Conservation (phyloP, 2,797 vertebrate genomes). For the Artibeus lituratus region DNA sequence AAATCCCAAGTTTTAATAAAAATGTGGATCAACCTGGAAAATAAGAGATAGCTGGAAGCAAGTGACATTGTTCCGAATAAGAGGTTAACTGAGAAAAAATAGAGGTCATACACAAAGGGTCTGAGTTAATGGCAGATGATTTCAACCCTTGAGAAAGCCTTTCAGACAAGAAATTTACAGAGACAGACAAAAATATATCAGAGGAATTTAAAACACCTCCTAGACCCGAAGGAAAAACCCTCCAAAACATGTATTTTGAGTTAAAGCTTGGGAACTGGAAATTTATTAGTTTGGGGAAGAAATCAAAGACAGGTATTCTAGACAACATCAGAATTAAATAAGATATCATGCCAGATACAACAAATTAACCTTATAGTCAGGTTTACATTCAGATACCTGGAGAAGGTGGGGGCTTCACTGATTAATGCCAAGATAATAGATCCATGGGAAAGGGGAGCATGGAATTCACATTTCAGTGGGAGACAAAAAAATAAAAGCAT, state of each 20-base stretch:
- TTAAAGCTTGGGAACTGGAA: neutral
- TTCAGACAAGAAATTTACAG: slow-evolving; percentile 56
- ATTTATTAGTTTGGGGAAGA: neutral
- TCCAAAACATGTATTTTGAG: slow-evolving; percentile 42
- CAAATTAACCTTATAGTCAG: neutral
- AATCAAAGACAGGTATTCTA: neutral
- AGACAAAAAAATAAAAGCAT: neutral
- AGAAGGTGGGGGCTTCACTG: neutral
- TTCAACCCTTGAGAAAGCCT: slow-evolving; percentile 61
- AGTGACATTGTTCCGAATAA: slow-evolving; percentile 55
- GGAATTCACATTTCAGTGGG: neutral
- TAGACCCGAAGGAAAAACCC: neutral
- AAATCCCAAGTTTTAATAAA: slow-evolving; percentile 60
- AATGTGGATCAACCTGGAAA: slow-evolving; percentile 67
- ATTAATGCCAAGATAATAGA: neutral
- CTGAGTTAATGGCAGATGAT: slow-evolving; percentile 62
- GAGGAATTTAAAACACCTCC: slow-evolving; percentile 58
- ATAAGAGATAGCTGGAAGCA: slow-evolving; percentile 63
- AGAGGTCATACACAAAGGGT: slow-evolving; percentile 69
- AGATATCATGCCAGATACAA: neutral
- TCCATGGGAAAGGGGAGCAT: neutral
- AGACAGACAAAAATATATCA: slow-evolving; percentile 3
- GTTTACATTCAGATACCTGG: neutral
- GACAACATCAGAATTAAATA: slow-evolving; percentile 1
- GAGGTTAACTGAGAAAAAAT: slow-evolving; percentile 76